Conservation (phyloP, 2,797 vertebrate genomes). For the Oophaga sylvatica region DNA sequence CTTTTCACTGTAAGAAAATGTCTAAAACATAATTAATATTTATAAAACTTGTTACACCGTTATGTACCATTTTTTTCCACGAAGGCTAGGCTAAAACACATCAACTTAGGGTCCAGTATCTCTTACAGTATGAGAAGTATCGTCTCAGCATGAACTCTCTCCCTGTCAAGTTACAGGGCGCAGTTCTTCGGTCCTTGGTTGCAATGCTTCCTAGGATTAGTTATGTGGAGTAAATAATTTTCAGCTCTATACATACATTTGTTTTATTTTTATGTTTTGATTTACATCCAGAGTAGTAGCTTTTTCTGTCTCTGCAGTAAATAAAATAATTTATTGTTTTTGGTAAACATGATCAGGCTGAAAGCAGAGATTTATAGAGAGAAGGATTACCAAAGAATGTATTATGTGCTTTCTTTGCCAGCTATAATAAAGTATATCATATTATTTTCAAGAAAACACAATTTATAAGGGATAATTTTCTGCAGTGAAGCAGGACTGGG, state of each 20-base stretch:
- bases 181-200: background rate
- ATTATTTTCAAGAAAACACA: slow-evolving; percentile 18
- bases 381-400: slow-evolving; percentile 19
- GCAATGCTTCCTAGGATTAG: background rate
- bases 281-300: slow-evolving; percentile 15
- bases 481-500: background rate
- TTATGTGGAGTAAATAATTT: background rate
- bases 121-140: no score
- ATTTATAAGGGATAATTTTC: background rate
- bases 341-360: background rate
- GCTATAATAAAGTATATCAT: slow-evolving; percentile 12
- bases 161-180: no score
- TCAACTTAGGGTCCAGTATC: no score
- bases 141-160: no score
- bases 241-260: background rate
- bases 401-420: slow-evolving; percentile 24
- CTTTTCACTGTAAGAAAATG: no score
- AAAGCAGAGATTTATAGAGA: slow-evolving; percentile 21
- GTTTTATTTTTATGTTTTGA: background rate
- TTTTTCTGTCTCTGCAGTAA: background rate
- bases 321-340: background rate
- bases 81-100: no score
- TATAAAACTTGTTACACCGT: no score
- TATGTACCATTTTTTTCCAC: no score
- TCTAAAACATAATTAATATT: no score